Evolutionary conservation across 2,797 vertebrate genomes (phyloP), one percentile per base, ranked within the genome.

Genomic region (Microchirus variegatus): DNA sequence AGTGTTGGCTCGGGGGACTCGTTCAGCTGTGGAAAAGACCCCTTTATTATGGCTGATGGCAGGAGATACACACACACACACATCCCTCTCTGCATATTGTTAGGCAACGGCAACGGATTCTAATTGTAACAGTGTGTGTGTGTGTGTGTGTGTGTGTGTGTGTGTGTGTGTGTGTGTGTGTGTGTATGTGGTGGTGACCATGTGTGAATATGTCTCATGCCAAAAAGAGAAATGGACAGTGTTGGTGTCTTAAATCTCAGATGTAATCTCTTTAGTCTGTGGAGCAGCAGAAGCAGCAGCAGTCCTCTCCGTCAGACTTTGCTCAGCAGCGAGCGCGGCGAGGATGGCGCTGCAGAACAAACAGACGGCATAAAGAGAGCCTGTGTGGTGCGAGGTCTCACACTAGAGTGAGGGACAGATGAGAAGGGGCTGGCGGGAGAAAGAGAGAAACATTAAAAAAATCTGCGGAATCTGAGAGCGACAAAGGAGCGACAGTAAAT

Each of bases 381-480:
- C 82, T 88, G 78, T 83, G 76, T 85, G 65, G 74, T 81, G 77
- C 67, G 18, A 70, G 59, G 69, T 74, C 71, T 81, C 80, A 73
- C 81, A 84, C 70, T 31, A 19, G 63, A 52, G 75, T 78, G 78
- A 80, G 49, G 82, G 59, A 36, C 45, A 67, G 63, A 45, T 41
- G 47, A 62, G 64, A 67, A 31, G 53, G 35, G 43, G 40, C n/a
- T 37, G 26, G 53, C n/a, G 15, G 49, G 54, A 6, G 13, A 50
- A 15, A 17, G 37, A 12, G 2, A 31, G 40, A 50, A 48, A 53
- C 51, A 54, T n/a, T n/a, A 60, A 11, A 17, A 31, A 63, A 22
- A 17, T 45, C 61, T 59, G 36, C 15, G 22, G 41, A 26, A 62
- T 51, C 9, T 5, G 45, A 16, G 59, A 16, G 59, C 43, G 61